Conservation (phyloP, 2,113 vertebrate species). For the Ondatra zibethicus region DNA sequence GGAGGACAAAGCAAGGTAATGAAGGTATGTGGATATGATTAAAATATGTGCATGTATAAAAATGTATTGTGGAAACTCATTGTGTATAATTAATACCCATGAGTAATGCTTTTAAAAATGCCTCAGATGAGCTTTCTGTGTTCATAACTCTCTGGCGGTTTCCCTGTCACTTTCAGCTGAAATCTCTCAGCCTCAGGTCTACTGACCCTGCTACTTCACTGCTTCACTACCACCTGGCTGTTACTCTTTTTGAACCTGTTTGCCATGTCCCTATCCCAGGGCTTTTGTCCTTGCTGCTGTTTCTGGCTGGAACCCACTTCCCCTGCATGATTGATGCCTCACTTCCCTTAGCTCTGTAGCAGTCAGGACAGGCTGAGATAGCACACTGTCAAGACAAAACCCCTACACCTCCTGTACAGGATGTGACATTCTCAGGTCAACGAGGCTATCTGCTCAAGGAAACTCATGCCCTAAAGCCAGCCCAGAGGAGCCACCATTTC, state of each 20-base stretch:
- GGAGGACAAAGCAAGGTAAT: not conserved
- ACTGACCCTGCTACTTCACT: not conserved
- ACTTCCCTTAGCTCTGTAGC: not conserved
- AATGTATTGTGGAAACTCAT: not conserved
- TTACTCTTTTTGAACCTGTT: not conserved
- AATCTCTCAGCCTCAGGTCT: not conserved
- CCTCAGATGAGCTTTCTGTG: not conserved
- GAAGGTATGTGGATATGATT: not conserved
- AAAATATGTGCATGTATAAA: not conserved
- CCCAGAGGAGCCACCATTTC: no score
- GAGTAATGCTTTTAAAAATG: not conserved
- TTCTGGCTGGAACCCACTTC: not conserved
- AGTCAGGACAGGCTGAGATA: not conserved
- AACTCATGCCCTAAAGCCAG: not conserved
- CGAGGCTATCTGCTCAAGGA: not conserved
- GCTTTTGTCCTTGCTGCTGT: not conserved
- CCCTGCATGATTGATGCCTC: no score
- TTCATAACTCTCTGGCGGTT: not conserved
- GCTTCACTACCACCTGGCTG: not conserved
- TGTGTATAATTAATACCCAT: not conserved
- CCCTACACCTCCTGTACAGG: fast-evolving
- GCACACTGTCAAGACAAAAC: not conserved
- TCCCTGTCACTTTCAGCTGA: not conserved
- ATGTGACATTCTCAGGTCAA: not conserved
- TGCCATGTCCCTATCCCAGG: not conserved